Evolutionary conservation across 2,113 vertebrate genomes (phyloP), one percentile per base, ranked within the genome.

Genomic region (Ameiurus melas): DNA sequence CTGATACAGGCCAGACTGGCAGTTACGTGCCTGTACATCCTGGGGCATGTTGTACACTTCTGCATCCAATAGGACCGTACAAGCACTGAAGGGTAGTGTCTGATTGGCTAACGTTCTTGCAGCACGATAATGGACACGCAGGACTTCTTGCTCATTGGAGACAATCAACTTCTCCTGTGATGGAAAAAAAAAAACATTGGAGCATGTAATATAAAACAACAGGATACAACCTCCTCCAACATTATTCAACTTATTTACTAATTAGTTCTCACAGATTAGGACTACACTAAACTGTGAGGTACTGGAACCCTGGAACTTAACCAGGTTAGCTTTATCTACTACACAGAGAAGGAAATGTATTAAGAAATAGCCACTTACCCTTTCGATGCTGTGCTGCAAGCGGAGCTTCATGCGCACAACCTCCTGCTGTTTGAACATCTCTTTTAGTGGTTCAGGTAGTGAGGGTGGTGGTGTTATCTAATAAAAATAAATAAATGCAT

Each of bases 391-490:
- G 95, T 99, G 98, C 73, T 99, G 98, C 47, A 99, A 95, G 80
- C 98, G 96, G 0, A 99, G 95, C 79, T 99, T 99, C 98, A 99
- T 99, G 30, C 98, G 97, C 64, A 99, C 95, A 71, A 99, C 96
- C 94, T 99, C 98, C 80, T 99, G 98, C 68, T 99, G 98, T 92
- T 98, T 98, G 94, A 99, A 99, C 79, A 99, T 97, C 89, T 99
- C 98, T 90, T 99, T 99, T 91, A 99, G 96, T 43, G 97, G 97
- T 91, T 99, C 98, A 0, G 96, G 97, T 89, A 99, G 93, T 1
- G 98, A 99, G 0, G 98, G 98, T 86, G 98, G 98, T 19, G 98
- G 98, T 86, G 98, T 99, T 91, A 99, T 99, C 98, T 99, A 94
- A 36, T 47, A 82, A 85, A 92, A 88, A 88, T 0, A 22, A 66